A percentile compares a stretch with the other conserved stretches of the same genome.
Conservation (phyloP, 2,113 vertebrate genomes). For the Cairina moschata region DNA sequence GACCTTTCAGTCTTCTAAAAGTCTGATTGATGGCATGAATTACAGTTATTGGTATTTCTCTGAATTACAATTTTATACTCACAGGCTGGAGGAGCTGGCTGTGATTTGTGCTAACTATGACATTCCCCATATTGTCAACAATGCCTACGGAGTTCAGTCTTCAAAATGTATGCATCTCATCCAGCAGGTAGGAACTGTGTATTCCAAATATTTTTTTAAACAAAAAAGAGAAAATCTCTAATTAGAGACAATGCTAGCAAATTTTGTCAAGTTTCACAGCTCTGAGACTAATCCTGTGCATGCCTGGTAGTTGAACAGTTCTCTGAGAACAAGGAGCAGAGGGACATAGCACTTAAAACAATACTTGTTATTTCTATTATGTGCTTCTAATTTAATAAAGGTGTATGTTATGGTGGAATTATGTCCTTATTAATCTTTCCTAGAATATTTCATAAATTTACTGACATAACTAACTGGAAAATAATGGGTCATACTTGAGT, state of each 20-base stretch:
- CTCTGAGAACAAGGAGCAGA: neutral
- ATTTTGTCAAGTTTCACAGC: neutral
- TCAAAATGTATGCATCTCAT: slow-evolving; percentile 99
- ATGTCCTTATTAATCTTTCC: neutral
- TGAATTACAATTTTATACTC: slow-evolving; percentile 57
- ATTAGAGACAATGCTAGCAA: neutral
- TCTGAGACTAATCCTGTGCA: neutral
- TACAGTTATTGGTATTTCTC: slow-evolving; percentile 3
- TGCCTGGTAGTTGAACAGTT: neutral
- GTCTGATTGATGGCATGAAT: neutral
- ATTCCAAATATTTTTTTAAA: neutral
- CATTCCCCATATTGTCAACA: slow-evolving; percentile 96
- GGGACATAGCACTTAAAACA: neutral
- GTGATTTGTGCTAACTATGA: slow-evolving; percentile 85
- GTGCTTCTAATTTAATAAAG: neutral
- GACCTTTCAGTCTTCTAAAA: neutral
- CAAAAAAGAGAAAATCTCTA: neutral
- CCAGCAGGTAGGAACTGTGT: slow-evolving; percentile 85
- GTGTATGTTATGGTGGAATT: neutral
- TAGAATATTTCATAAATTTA: neutral
- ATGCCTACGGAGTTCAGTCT: slow-evolving; percentile 94
- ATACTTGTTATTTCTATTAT: neutral
- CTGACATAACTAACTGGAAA: neutral
- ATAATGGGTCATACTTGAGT: neutral
- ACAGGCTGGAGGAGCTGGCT: slow-evolving; percentile 91